These are phyloP conservation scores for Neolamprologus tretocephalus DNA, from an alignment of 2,113 vertebrate species.

Conservation along the genomic window DNA sequence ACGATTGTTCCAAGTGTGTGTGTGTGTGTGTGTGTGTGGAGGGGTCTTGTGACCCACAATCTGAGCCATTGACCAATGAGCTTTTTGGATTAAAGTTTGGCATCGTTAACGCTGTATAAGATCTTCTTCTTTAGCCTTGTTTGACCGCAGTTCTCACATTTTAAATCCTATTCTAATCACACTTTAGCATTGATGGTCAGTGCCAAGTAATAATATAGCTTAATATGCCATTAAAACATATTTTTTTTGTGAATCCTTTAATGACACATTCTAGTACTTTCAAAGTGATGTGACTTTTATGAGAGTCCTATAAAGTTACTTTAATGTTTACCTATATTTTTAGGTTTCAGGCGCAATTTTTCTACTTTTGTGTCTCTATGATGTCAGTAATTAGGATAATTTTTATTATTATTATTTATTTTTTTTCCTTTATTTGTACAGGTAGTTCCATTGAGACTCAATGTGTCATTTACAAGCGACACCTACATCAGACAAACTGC, in stretches of 20 bases:
- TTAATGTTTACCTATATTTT: neutral
- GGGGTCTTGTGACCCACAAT: neutral
- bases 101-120: neutral
- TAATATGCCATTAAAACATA: neutral
- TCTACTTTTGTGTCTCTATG: neutral
- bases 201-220: neutral
- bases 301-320: conserved; percentile 18
- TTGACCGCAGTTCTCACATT: neutral
- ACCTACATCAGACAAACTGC: neutral
- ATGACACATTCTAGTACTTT: neutral
- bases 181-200: neutral
- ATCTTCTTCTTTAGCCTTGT: neutral
- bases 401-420: neutral
- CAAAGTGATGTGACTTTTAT: conserved; percentile 21
- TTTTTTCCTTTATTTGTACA: neutral
- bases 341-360: neutral
- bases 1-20: neutral
- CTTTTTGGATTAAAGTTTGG: neutral
- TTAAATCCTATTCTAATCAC: neutral
- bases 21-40: neutral
- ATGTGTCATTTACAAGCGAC: neutral
- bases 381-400: neutral
- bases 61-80: neutral
- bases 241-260: neutral
- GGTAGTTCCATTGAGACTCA: neutral